Evolutionary conservation across 2,888 invertebrate species (phyloP).

Genomic region (Acrocyrtus sp.): DNA sequence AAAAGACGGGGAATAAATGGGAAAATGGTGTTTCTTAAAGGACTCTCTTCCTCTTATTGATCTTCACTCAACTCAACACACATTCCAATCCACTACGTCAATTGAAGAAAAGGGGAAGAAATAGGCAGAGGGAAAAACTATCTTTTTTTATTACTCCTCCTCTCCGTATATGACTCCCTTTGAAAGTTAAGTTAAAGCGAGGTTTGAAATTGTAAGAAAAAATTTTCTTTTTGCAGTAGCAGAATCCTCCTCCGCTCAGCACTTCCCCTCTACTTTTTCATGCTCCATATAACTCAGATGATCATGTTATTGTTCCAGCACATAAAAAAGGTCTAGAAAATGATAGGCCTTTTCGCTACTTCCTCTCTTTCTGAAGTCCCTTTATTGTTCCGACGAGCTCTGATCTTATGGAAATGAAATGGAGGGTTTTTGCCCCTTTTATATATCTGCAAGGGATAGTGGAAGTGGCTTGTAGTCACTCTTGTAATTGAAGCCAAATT

Average conservation of each 20-base stretch:
- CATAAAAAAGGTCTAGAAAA: conserved; percentile 29
- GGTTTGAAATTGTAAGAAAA: neutral
- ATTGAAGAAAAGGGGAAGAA: neutral
- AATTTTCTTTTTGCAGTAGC: no score
- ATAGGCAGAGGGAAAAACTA: neutral
- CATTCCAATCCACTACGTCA: conserved; percentile 8
- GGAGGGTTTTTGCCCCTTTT: conserved; percentile 19
- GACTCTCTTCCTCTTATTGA: neutral
- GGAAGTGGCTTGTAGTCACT: neutral
- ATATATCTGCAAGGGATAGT: no score
- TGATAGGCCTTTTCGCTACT: conserved; percentile 23
- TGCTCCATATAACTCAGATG: conserved; percentile 49
- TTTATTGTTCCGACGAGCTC: neutral
- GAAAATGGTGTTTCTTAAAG: conserved; percentile 14
- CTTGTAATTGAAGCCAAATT: neutral
- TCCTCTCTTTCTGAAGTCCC: neutral
- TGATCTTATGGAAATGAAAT: conserved; percentile 26
- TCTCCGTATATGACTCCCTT: no score
- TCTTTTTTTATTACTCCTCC: no score
- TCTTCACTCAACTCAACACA: neutral
- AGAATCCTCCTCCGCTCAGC: no score
- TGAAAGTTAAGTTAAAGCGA: neutral
- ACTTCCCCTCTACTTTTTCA: no score
- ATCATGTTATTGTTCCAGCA: conserved; percentile 28
- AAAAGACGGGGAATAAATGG: conserved; percentile 3